Percentiles rank a stretch among this genome's conserved stretches.
Evolutionary conservation across 2,113 vertebrate genomes (phyloP).

Genomic region (Carassius auratus): DNA sequence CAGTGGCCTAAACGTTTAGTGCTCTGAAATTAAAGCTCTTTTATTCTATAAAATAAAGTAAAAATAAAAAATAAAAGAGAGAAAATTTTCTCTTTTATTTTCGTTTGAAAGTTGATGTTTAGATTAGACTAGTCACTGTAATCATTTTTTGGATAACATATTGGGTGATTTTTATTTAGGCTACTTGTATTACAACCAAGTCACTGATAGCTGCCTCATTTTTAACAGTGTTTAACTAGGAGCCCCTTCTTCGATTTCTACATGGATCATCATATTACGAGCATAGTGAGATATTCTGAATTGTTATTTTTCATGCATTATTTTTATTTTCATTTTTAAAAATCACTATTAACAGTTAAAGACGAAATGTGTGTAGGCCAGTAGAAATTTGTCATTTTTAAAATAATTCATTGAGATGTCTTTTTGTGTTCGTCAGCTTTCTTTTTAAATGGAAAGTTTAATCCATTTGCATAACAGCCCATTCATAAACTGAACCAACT

Average conservation of each 20-base stretch:
- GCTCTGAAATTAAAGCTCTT: not conserved
- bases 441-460: not conserved
- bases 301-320: no score
- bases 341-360: not conserved
- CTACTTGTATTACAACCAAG: not conserved
- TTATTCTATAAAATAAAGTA: no score
- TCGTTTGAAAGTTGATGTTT: not conserved
- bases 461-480: not conserved
- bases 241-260: constrained; percentile 17
- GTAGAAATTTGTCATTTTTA: not conserved
- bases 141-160: not conserved
- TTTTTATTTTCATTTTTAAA: no score
- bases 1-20: constrained; percentile 36
- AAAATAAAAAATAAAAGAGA: no score
- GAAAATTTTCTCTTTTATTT: no score
- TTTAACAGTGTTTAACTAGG: not conserved
- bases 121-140: not conserved
- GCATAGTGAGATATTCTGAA: not conserved
- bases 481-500: constrained; percentile 18
- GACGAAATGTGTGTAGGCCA: not conserved
- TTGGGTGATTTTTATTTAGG: not conserved
- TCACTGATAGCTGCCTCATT: not conserved
- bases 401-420: not conserved
- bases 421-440: not conserved
- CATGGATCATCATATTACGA: not conserved